Evolutionary conservation across 2,888 invertebrate genomes (phyloP).

Genomic region (Matsumyia berberina): DNA sequence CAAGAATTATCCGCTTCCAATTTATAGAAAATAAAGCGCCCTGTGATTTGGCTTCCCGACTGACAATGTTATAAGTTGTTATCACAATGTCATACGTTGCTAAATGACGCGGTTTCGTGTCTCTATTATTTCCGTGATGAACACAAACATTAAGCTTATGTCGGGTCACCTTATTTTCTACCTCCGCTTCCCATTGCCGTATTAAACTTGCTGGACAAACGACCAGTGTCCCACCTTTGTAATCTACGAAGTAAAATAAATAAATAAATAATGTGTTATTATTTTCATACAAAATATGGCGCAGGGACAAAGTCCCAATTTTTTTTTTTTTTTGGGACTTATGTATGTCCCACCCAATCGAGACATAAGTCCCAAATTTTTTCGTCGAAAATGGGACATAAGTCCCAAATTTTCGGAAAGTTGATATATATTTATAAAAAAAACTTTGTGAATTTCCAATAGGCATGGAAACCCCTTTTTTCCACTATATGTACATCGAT

Average conservation of each 20-base stretch:
- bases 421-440: too few relatives aligned
- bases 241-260: conserved; percentile 80
- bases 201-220: conserved; percentile 96
- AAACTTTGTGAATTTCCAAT: too few relatives aligned
- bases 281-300: neutral
- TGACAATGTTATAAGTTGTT: conserved; percentile 93
- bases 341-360: too few relatives aligned
- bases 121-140: conserved; percentile 93
- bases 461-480: too few relatives aligned
- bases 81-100: conserved; percentile 92
- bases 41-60: conserved; percentile 86
- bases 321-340: too few relatives aligned
- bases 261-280: neutral
- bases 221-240: conserved; percentile 91
- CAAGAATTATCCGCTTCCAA: conserved; percentile 95
- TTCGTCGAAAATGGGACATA: too few relatives aligned
- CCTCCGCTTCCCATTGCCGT: conserved; percentile 95
- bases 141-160: conserved; percentile 88
- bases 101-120: conserved; percentile 87
- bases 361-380: too few relatives aligned
- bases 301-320: too few relatives aligned
- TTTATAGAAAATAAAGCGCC: conserved; percentile 88
- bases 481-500: too few relatives aligned
- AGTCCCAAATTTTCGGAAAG: too few relatives aligned
- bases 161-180: conserved; percentile 87